Evolutionary conservation across 2,797 vertebrate genomes (phyloP).

Genomic region (Columba guinea): DNA sequence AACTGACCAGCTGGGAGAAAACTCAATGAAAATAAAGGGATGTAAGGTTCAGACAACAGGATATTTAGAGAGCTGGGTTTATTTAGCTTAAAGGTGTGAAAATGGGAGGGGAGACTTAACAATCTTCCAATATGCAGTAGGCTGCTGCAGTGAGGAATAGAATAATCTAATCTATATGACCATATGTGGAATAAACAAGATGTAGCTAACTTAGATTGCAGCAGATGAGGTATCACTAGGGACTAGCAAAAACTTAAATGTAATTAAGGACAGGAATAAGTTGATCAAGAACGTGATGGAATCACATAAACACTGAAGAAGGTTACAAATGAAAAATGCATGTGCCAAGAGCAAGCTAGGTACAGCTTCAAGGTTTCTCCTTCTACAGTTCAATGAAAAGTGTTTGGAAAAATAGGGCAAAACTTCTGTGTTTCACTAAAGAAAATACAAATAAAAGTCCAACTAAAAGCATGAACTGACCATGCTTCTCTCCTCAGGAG

Average conservation of each 20-base stretch:
- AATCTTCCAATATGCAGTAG: background rate
- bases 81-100: background rate
- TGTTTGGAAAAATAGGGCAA: background rate
- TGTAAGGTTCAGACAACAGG: background rate
- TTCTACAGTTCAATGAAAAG: background rate
- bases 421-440: background rate
- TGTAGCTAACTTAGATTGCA: background rate
- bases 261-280: background rate
- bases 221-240: background rate
- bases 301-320: background rate
- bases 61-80: background rate
- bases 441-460: background rate
- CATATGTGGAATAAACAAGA: background rate
- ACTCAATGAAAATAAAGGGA: background rate
- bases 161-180: background rate
- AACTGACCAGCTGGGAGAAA: background rate
- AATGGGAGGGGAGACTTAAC: background rate
- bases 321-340: background rate
- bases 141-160: background rate
- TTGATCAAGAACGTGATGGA: background rate
- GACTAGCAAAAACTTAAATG: background rate
- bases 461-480: background rate
- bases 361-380: background rate
- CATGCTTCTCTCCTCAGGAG: background rate
- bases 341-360: background rate